These are phyloP conservation scores for Anseranas semipalmata DNA, from an alignment of 2,113 vertebrate species.

Conservation along the genomic window DNA sequence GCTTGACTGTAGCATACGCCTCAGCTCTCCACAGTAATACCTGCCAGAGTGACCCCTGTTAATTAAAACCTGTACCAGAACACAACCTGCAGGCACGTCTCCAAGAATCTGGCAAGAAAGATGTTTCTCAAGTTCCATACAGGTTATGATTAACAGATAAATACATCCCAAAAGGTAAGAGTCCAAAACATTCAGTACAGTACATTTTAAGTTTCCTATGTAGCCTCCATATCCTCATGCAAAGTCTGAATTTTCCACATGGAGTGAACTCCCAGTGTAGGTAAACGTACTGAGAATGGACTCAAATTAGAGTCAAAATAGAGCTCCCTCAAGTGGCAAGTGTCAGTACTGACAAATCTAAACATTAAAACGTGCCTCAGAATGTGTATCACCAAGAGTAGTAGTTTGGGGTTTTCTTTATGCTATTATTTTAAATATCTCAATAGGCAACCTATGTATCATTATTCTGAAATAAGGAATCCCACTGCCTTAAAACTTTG, in stretches of 20 bases:
- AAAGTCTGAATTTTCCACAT: not conserved
- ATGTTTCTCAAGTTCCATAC: not conserved
- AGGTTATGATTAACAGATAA: not conserved
- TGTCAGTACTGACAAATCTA: not conserved
- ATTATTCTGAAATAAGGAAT: not conserved
- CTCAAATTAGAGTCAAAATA: not conserved
- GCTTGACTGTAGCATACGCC: not conserved
- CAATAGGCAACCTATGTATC: not conserved
- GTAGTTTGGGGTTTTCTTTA: not conserved
- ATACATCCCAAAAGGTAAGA: not conserved
- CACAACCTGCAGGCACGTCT: not conserved
- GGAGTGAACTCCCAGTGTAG: not conserved
- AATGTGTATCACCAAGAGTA: not conserved
- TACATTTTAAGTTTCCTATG: not conserved
- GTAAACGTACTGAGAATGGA: not conserved
- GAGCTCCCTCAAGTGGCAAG: not conserved
- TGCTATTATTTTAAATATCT: not conserved
- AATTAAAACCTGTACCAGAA: not conserved
- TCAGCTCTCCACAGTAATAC: fast-evolving
- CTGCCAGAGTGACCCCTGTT: fast-evolving
- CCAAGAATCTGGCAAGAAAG: not conserved
- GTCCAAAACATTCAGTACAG: not conserved
- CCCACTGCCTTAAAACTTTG: not conserved
- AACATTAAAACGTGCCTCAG: not conserved
- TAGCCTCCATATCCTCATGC: not conserved